Base-by-base conservation (phyloP, 1,140 invertebrate genomes). In the Drosophila elegans region DNA sequence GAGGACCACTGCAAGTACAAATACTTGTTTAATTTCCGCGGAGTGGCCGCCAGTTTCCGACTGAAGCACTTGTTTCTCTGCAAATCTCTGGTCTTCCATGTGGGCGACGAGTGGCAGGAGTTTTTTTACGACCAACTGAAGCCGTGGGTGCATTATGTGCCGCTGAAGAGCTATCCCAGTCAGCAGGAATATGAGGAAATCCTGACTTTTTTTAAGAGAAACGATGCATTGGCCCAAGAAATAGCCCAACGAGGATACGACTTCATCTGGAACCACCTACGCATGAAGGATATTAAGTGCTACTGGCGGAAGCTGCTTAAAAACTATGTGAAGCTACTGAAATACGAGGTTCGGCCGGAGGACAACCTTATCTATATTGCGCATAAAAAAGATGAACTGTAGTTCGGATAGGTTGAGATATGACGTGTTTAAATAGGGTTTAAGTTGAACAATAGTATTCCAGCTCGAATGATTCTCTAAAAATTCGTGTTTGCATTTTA, bases 111-210 rank as follows among this genome's bases (percentile, higher is more conserved):
- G 74, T 99, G 98, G 98, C 93, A 95, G 27, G 98, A 99, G 94
- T 99, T 99, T 93, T 99, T 99, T 92, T 99, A 99, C 91, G 94
- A 95, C 25, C 94, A 95, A 36, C 93, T 99, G 78, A 97, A 97
- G 92, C 98, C 98, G 3, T 99, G 98, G 98, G 95, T 98, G 48
- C 98, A 99, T 93, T 99, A 98, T 91, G 95, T 99, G 78, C 98
- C 98, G 5, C 95, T 99, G 1, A 93, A 94, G n/a, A 94, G 94
- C 53, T 94, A 95, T 82, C 95, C 96, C 32, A 94, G 92, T 27
- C 93, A 96, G 91, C 90, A 95, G 59, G 94, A 97, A 67, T 93
- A 98, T 4, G 93, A 94, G 84, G 93, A 96, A 38, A 93, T 98
- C 2, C 93, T 99, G 34, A 82, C 95, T 49, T 99, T 97, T 94